Evolutionary conservation across 2,797 vertebrate genomes (phyloP).

Genomic region (Taeniopygia guttata): DNA sequence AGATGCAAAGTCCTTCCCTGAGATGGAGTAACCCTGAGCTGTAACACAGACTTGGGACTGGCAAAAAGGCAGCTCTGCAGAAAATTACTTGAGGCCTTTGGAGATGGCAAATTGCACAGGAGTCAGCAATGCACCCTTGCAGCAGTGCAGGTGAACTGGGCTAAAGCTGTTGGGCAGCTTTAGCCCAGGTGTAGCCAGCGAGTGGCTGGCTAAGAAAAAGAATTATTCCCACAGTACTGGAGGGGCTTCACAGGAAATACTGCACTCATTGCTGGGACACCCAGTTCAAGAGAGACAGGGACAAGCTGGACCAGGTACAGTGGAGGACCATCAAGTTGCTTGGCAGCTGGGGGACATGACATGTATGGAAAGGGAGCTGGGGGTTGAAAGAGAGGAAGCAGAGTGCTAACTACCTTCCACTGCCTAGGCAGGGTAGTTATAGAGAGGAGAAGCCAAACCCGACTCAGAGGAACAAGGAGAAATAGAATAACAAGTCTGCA

Average conservation of each 20-base stretch:
- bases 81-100: neutral
- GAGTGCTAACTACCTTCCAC: neutral
- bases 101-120: neutral
- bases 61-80: neutral
- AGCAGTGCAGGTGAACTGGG: neutral
- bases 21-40: neutral
- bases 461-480: neutral
- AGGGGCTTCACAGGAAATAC: neutral
- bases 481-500: neutral
- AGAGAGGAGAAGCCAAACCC: neutral
- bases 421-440: neutral
- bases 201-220: neutral
- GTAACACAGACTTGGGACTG: neutral
- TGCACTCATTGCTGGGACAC: neutral
- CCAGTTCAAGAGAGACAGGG: neutral
- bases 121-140: neutral
- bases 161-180: neutral
- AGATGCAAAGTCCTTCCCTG: neutral
- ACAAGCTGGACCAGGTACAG: neutral
- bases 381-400: neutral
- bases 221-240: neutral
- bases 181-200: accelerated
- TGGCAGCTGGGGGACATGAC: neutral
- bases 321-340: neutral
- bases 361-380: neutral